Conservation (phyloP, 2,888 invertebrate genomes). For the Deilephila porcellus region DNA sequence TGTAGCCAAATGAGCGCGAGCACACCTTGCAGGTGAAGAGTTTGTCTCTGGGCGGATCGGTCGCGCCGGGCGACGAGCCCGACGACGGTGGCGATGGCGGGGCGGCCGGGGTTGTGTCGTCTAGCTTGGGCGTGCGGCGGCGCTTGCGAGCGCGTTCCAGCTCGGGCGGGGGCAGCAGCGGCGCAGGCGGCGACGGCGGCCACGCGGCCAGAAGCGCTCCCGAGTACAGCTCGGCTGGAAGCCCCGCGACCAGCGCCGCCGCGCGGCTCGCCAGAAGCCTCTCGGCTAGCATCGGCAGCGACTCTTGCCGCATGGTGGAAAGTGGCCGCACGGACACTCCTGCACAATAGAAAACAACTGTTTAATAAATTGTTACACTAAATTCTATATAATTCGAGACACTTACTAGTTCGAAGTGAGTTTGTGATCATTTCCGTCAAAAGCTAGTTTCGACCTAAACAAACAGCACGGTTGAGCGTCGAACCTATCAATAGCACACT, state of each 20-base stretch:
- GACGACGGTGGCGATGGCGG: conserved; percentile 77
- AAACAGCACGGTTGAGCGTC: conserved; percentile 62
- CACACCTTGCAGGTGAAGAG: conserved; percentile 95
- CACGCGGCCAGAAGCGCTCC: conserved; percentile 86
- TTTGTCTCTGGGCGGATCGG: conserved; percentile 88
- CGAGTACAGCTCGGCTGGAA: conserved; percentile 87
- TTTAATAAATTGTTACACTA: neutral
- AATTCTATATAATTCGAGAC: neutral
- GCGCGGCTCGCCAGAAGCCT: conserved; percentile 83
- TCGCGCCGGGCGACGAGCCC: conserved; percentile 79
- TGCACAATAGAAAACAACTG: conserved; percentile 38
- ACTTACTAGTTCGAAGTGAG: conserved; percentile 11
- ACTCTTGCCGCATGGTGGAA: conserved; percentile 80
- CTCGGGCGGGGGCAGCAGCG: conserved; percentile 80
- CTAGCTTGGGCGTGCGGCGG: conserved; percentile 77
- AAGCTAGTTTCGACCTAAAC: conserved; percentile 76
- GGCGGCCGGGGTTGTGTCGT: conserved; percentile 65
- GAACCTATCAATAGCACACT: conserved; percentile 83
- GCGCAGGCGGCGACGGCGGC: conserved; percentile 84
- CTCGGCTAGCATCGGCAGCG: conserved; percentile 79
- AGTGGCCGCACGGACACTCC: conserved; percentile 82
- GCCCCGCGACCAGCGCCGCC: conserved; percentile 81
- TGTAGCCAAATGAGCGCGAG: conserved; percentile 95
- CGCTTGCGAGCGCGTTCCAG: conserved; percentile 77
- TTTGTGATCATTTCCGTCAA: conserved; percentile 72